Percentiles rank a stretch among this genome's conserved stretches.
Evolutionary conservation across 1,140 invertebrate genomes (phyloP).

Genomic region (Sitophilus oryzae): DNA sequence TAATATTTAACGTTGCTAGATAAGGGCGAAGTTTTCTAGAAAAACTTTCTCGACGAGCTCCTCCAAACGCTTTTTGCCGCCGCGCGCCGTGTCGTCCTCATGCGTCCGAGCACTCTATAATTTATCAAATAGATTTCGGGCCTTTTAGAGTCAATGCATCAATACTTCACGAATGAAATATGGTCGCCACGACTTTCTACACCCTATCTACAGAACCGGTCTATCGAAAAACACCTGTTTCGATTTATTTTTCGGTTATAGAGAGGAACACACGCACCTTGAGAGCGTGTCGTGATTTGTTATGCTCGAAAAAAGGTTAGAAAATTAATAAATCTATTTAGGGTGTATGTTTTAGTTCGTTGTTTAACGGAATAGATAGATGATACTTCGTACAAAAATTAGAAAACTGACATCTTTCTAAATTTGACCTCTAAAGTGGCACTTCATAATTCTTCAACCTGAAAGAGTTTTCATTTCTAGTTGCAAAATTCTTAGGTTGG

Average conservation of each 20-base stretch:
- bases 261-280: conserved; percentile 6
- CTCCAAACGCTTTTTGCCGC: conserved; percentile 12
- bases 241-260: conserved; percentile 16
- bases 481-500: too few relatives aligned
- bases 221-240: conserved; percentile 19
- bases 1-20: conserved; percentile 23
- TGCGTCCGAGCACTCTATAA: conserved; percentile 22
- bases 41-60: conserved; percentile 19
- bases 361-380: too few relatives aligned
- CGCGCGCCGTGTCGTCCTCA: conserved; percentile 16
- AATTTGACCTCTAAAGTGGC: too few relatives aligned
- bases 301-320: too few relatives aligned
- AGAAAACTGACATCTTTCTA: too few relatives aligned
- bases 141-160: conserved; percentile 6
- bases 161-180: conserved; percentile 8
- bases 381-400: too few relatives aligned
- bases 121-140: conserved; percentile 26
- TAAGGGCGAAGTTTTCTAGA: conserved; percentile 15
- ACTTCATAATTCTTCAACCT: too few relatives aligned
- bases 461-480: too few relatives aligned
- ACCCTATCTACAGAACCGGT: conserved; percentile 10
- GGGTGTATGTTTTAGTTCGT: too few relatives aligned
- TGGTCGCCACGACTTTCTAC: too few relatives aligned
- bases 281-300: neutral
- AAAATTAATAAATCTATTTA: too few relatives aligned